These are phyloP conservation scores for Coregonus suidteri DNA, from an alignment of 2,797 vertebrate species.

Conservation along the genomic window DNA sequence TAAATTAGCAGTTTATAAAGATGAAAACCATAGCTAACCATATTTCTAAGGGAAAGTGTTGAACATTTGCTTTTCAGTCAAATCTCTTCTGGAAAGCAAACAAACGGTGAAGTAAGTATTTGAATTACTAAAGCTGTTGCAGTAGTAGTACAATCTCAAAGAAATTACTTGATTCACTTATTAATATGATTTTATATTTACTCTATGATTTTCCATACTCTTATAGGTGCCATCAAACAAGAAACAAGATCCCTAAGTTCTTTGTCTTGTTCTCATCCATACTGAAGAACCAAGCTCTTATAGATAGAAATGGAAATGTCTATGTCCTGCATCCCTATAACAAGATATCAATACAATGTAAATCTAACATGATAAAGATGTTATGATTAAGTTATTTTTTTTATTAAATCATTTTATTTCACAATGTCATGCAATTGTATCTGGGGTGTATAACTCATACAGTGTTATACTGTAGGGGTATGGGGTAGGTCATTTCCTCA, in stretches of 20 bases:
- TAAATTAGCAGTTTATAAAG: too few species aligned
- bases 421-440: neutral
- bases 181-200: neutral
- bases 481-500: too few species aligned
- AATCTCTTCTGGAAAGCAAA: slow-evolving; percentile 60
- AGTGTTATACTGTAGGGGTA: too few species aligned
- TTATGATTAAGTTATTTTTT: neutral
- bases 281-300: neutral
- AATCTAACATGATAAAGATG: neutral
- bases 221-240: neutral
- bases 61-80: slow-evolving; percentile 50
- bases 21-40: neutral
- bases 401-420: neutral
- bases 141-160: slow-evolving; percentile 1
- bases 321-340: neutral
- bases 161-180: neutral
- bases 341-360: neutral
- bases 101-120: slow-evolving; percentile 59
- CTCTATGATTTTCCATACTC: neutral
- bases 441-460: neutral
- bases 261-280: neutral
- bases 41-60: neutral
- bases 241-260: neutral
- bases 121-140: slow-evolving; percentile 5
- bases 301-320: neutral